Base-by-base conservation (phyloP, 2,888 invertebrate genomes). In the Eledona agricola region DNA sequence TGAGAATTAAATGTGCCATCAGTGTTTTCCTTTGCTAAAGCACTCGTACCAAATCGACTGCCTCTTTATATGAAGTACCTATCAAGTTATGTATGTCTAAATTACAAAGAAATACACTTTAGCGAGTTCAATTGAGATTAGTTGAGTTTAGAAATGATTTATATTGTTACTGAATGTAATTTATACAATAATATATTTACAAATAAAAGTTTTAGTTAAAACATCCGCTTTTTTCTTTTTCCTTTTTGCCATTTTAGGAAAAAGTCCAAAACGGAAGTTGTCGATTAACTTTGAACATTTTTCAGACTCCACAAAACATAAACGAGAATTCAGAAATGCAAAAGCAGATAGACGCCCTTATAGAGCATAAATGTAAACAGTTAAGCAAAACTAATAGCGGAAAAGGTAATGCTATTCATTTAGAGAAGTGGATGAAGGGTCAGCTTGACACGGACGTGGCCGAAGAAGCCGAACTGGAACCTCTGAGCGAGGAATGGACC, bases 371-470 rank as follows among this genome's bases (percentile, higher is more conserved):
- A 66, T 85, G 84, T 71, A 82, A 83, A 59, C 81, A 82, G 54
- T 74, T 85, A 54, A 83, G 82, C 58, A 84, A 84, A 71, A 79
- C 78, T 35, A 82, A 82, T 34, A 79, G 82, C 22, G 84, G 85
- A 65, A 85, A 84, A 71, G 87, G 87, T 7, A 88, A 87, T 46
- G 88, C 88, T 0, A 73, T 88, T 34, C 89, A 89, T 65, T 77
- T 90, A 59, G 88, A 89, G 58, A 84, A 88, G 66, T 90, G 90
- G 90, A 89, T 90, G 87, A 88, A 87, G 51, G 86, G 88, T 2
- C 83, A 89, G 54, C 80, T 89, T 35, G 87, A 87, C 58, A 79
- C 81, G 22, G 62, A 37, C 31, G 53, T 37, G 10, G 46, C 50
- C 5, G 60, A 37, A 62, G 73, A 73, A 9, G 70, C 77, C 0